Percentiles rank a stretch among this genome's conserved stretches.
These are phyloP conservation scores for Epinephelus coioides DNA, from an alignment of 2,797 vertebrate genomes.

Conservation along the genomic window DNA sequence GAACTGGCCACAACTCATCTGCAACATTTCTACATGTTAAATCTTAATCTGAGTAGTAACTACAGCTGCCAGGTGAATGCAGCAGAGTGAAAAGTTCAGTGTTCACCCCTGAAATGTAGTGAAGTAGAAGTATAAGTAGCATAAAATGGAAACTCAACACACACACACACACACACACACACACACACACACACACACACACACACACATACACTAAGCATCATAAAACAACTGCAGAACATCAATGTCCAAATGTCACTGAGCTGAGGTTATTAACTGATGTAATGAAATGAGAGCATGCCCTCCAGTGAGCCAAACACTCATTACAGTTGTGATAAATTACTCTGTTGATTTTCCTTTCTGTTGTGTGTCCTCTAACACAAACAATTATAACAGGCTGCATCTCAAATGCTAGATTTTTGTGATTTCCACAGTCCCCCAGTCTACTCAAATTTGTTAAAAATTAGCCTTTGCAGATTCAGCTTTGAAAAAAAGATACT, in stretches of 20 bases:
- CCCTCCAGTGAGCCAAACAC: conserved; percentile 60
- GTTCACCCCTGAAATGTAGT: too few species aligned
- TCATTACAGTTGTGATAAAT: conserved; percentile 51
- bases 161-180: background rate
- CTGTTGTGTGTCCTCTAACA: background rate
- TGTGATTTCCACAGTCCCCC: background rate
- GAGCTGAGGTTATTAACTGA: conserved; percentile 37
- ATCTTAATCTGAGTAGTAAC: too few species aligned
- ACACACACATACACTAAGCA: background rate
- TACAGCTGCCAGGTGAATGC: too few species aligned
- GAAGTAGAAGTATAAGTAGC: background rate
- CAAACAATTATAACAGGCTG: conserved; percentile 24
- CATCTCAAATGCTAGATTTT: background rate
- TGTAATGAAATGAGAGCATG: conserved; percentile 42
- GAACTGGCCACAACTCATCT: background rate
- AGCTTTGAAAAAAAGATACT: conserved; percentile 16
- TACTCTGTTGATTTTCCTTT: conserved; percentile 9
- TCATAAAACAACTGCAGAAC: conserved; percentile 11
- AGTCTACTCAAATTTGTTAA: conserved; percentile 13
- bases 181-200: background rate
- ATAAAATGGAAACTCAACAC: conserved; percentile 1
- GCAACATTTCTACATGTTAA: too few species aligned
- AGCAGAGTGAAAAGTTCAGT: too few species aligned
- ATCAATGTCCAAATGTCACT: conserved; percentile 4
- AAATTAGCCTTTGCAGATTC: conserved; percentile 26